Conservation (phyloP, 2,888 invertebrate genomes). For the Hemithea aestivaria region DNA sequence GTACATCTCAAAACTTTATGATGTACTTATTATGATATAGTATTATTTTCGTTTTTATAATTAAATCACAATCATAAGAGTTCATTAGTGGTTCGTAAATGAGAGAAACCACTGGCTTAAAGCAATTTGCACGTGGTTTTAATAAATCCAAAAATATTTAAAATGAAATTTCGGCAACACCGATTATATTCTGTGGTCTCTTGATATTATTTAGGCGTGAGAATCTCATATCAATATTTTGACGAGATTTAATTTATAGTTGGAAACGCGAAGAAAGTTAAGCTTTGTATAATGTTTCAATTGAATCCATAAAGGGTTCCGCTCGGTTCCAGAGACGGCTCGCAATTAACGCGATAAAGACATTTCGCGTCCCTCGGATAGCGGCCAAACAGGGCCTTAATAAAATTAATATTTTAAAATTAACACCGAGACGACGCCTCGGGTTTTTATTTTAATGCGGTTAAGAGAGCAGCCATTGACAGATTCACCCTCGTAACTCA, state of each 20-base stretch:
- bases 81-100: no score
- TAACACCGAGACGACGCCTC: slow-evolving; percentile 28
- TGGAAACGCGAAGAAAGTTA: slow-evolving; percentile 19
- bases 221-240: no score
- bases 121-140: no score
- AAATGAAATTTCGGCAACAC: no score
- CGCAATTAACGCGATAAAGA: slow-evolving; percentile 58
- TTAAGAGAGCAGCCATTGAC: slow-evolving; percentile 29
- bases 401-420: slow-evolving; percentile 50
- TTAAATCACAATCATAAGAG: no score
- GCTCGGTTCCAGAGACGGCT: slow-evolving; percentile 35
- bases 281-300: slow-evolving; percentile 42
- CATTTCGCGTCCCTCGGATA: slow-evolving; percentile 46
- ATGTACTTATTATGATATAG: no score
- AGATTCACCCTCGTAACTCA: slow-evolving; percentile 44
- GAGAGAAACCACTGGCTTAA: no score
- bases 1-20: no score
- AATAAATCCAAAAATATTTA: no score
- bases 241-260: slow-evolving; percentile 7
- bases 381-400: slow-evolving; percentile 49
- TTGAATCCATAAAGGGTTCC: slow-evolving; percentile 41
- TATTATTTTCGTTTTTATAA: no score
- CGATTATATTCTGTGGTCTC: no score
- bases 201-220: no score
- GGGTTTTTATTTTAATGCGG: slow-evolving; percentile 20